phyloP scores from a whole-genome alignment of 2,888 invertebrate species.

The Pharmacophagus antenor region DNA sequence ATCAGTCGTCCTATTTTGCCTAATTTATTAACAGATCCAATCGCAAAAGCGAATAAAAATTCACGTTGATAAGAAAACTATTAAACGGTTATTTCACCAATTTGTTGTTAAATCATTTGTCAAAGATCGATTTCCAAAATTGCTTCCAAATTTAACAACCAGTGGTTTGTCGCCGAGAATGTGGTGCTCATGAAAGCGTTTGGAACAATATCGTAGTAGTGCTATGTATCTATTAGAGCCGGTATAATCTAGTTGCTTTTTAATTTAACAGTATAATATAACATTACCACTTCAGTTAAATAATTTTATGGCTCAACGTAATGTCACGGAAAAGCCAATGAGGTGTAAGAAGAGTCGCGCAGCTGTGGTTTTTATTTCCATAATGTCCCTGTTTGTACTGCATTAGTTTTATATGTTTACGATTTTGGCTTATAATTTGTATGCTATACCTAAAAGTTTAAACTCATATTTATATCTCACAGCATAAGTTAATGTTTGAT shows the following conservation, averaged over 20 bases:
- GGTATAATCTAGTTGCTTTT: slow-evolving; percentile 28
- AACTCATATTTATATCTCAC: background rate
- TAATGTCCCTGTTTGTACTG: slow-evolving; percentile 61
- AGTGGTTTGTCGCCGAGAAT: slow-evolving; percentile 58
- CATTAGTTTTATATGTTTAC: slow-evolving; percentile 37
- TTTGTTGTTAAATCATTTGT: slow-evolving; percentile 75
- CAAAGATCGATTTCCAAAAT: slow-evolving; percentile 71
- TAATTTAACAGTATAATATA: slow-evolving; percentile 31
- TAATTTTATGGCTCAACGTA: slow-evolving; percentile 70
- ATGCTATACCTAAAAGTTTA: too few species aligned
- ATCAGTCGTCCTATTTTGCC: background rate
- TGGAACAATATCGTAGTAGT: slow-evolving; percentile 51
- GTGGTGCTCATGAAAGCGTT: slow-evolving; percentile 51
- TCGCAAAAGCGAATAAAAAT: background rate
- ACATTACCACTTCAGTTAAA: slow-evolving; percentile 64
- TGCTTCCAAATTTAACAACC: slow-evolving; percentile 72
- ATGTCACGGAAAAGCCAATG: slow-evolving; percentile 78
- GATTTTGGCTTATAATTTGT: background rate
- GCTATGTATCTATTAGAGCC: slow-evolving; percentile 48
- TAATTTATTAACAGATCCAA: background rate
- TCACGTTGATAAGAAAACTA: slow-evolving; percentile 29
- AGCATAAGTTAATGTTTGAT: too few species aligned
- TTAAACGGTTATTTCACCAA: slow-evolving; percentile 62
- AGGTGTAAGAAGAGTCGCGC: slow-evolving; percentile 65
- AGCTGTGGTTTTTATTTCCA: slow-evolving; percentile 62